These are phyloP conservation scores for Tyrannus savana DNA, from an alignment of 2,113 vertebrate genomes.

Conservation along the genomic window DNA sequence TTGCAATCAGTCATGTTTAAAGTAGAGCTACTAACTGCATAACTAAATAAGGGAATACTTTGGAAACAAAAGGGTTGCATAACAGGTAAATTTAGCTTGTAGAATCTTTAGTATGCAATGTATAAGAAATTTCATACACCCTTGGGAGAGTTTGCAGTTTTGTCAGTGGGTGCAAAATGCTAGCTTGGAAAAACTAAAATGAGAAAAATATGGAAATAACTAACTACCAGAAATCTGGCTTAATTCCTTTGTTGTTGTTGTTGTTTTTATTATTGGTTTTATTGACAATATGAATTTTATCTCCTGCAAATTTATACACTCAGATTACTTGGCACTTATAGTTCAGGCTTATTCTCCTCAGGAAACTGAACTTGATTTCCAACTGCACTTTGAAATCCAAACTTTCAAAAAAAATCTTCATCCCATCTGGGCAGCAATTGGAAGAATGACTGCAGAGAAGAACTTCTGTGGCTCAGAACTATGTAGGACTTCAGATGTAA, in stretches of 20 bases:
- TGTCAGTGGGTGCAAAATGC: background rate
- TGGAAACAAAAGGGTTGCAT: constrained; percentile 34
- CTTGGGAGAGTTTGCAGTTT: background rate
- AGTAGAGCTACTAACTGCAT: constrained; percentile 36
- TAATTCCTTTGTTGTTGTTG: background rate
- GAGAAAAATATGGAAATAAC: background rate
- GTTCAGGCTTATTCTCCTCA: background rate
- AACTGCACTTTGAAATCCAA: background rate
- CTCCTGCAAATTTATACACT: background rate
- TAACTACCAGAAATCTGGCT: background rate
- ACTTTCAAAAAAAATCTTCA: background rate
- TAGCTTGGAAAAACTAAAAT: background rate
- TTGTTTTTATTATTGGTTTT: background rate
- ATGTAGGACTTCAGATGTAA: background rate
- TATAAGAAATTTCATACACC: background rate
- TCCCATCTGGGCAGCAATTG: background rate
- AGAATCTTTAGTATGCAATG: background rate
- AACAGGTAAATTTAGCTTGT: constrained; percentile 27
- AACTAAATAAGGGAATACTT: constrained; percentile 42
- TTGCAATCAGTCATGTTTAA: constrained; percentile 57
- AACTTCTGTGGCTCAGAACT: background rate
- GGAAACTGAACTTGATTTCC: background rate
- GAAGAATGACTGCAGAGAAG: background rate
- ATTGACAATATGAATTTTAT: background rate
- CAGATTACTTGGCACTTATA: background rate